Evolutionary conservation across 2,888 invertebrate genomes (phyloP), one percentile per base, ranked within the genome.

Genomic region (Catocala sponsa): DNA sequence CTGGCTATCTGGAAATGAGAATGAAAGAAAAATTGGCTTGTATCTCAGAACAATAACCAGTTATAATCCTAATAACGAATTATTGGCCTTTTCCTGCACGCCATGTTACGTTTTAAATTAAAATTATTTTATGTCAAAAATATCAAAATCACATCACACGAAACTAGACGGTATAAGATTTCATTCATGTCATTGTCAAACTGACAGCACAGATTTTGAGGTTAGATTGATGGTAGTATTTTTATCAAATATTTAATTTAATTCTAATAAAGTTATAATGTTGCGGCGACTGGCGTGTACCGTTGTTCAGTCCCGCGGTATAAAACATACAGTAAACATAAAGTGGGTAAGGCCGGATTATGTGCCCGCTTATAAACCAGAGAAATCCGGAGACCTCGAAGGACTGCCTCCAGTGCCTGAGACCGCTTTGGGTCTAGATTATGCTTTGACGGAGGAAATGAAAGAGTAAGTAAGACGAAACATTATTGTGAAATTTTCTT

Each of bases 261-360:
- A 0, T 9, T 52, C 32, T 53, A 55, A 44, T 13, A 53, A 11
- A 50, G 57, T 66, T 64, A 72, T 57, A 71, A 94, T 94, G 94
- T 76, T 94, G 67, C 87, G 91, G 47, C 85, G 86, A 52, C 59
- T 91, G 61, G 75, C 84, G 2, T 81, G 63, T 67, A 93, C 81
- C 72, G 74, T 86, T 83, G 90, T 90, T 80, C 96, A 68, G 95
- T 79, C 78, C 33, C 91, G 94, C 43, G 92, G 92, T n/a, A 85
- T 97, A 74, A 97, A 97, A 85, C 96, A 96, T 38, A 95, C 96
- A 78, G 89, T 97, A 42, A 96, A 97, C 88, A 96, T 98, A 50
- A 96, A 97, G 94, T 98, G 98, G 98, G 95, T 96, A 6, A 95
- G 96, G 35, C 98, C 98, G 0, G 95, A 95, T 35, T 96, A 96